Percentiles rank a stretch among this genome's conserved stretches.
Conservation (phyloP, 2,113 vertebrate genomes). For the Ceratotherium simum region DNA sequence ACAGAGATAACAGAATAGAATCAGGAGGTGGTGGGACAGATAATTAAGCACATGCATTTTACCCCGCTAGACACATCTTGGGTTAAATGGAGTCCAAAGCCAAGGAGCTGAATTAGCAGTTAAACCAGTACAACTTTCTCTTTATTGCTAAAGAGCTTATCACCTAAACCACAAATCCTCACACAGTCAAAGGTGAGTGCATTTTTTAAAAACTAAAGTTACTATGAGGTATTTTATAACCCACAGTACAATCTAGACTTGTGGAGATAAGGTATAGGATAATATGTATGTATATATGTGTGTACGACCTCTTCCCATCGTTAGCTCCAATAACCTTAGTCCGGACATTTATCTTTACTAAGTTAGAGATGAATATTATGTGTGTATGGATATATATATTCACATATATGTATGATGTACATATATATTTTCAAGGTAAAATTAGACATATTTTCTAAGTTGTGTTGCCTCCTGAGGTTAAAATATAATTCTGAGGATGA, state of each 20-base stretch:
- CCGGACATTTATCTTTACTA: constrained; percentile 32
- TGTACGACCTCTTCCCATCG: background rate
- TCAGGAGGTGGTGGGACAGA: background rate
- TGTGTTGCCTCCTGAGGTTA: background rate
- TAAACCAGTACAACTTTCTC: background rate
- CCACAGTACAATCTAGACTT: background rate
- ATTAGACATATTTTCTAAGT: background rate
- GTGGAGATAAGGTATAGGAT: background rate
- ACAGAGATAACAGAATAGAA: constrained; percentile 21
- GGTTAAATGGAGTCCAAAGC: background rate
- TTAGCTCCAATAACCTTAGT: background rate
- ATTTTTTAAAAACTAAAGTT: background rate
- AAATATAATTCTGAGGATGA: constrained; percentile 1
- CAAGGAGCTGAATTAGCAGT: background rate
- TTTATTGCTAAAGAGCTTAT: constrained; percentile 33
- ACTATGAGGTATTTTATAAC: background rate
- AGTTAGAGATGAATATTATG: background rate
- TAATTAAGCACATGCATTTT: background rate
- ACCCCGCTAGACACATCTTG: background rate
- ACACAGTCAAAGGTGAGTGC: background rate
- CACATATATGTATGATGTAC: background rate
- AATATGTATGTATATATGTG: no score
- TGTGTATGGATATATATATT: background rate
- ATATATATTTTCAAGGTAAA: background rate
- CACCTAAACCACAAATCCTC: constrained; percentile 53